Base-by-base conservation (phyloP, 2,888 invertebrate genomes). In the Desoria tigrina region DNA sequence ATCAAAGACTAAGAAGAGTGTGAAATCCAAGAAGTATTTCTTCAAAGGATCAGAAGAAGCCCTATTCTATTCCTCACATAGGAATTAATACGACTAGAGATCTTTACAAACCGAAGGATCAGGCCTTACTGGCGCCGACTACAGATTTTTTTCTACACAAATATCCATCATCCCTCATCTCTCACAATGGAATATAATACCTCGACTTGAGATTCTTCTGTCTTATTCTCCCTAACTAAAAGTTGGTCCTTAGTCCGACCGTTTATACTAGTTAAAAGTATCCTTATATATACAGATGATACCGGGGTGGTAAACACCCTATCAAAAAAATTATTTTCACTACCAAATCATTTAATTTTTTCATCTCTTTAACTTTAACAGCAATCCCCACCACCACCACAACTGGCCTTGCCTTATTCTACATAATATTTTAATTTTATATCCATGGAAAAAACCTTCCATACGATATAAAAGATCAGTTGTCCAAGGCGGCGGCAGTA, bases 241-340 rank as follows among this genome's bases (percentile, higher is more conserved):
- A n/a, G n/a, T n/a, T n/a, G n/a, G n/a, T n/a, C n/a, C n/a, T n/a
- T n/a, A n/a, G n/a, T n/a, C n/a, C n/a, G n/a, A n/a, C n/a, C n/a
- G n/a, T n/a, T n/a, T n/a, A n/a, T n/a, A n/a, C n/a, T n/a, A n/a
- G n/a, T n/a, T n/a, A n/a, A n/a, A n/a, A n/a, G n/a, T n/a, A n/a
- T n/a, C n/a, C n/a, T n/a, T n/a, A n/a, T n/a, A n/a, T n/a, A n/a
- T n/a, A n/a, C n/a, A n/a, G n/a, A n/a, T n/a, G n/a, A n/a, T 50
- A 18, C 53, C 26, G 26, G 27, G 68, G 72, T 72, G 70, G 70
- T 66, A 66, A 72, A 66, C 65, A 66, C 66, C 61, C 61, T 61
- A 65, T 73, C 63, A 66, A 71, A 69, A 73, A 73, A 74, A 74
- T 65, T 69, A 71, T 74, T 74, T 74, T 74, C 74, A 74, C 72